Base-by-base conservation (phyloP, 2,888 invertebrate species). In the Netelia inedita region DNA sequence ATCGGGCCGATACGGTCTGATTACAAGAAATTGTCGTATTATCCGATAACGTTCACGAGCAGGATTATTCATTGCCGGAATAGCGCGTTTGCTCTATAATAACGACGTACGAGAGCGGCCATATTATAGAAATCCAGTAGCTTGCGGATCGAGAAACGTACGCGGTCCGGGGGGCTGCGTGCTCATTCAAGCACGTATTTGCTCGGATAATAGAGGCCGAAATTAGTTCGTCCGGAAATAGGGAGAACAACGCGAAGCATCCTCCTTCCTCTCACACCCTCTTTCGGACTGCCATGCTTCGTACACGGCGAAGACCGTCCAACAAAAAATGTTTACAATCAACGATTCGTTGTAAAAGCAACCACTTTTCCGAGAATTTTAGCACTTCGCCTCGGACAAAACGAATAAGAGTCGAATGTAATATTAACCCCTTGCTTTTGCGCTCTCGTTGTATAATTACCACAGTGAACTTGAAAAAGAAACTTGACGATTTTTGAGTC, bases 241-340 rank as follows among this genome's bases (percentile, higher is more conserved):
- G 57, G 16, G 16, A 19, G 16, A 57, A 19, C 57, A 57, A 46
- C 14, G 46, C 10, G 46, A 46, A 46, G 10, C 57, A 57, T 57
- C 3, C 19, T 16, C 19, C 50, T 11, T 50, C 50, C 53, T 35
- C 35, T 35, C 19, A 10, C 9, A 21, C 59, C 21, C 59, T 19
- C 21, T 59, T 19, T n/a, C 16, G 35, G 35, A 35, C 6, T 35
- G 6, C 6, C 35, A 6, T 35, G 35, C 35, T 35, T 35, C 35
- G 6, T 35, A 35, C 35, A 6, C 35, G 6, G 35, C 35, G 6
- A 46, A 46, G 46, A 2, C 8, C 46, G 6, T 46, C 10, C 46
- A 14, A 46, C 11, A 3, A 46, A 46, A 79, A 74, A 66, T 80
- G 75, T 75, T 83, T 72, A 80, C 71, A 80, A 79, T 83, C 75